Evolutionary conservation across 1,140 invertebrate species (phyloP).

Genomic region (Trichogramma pretiosum): DNA sequence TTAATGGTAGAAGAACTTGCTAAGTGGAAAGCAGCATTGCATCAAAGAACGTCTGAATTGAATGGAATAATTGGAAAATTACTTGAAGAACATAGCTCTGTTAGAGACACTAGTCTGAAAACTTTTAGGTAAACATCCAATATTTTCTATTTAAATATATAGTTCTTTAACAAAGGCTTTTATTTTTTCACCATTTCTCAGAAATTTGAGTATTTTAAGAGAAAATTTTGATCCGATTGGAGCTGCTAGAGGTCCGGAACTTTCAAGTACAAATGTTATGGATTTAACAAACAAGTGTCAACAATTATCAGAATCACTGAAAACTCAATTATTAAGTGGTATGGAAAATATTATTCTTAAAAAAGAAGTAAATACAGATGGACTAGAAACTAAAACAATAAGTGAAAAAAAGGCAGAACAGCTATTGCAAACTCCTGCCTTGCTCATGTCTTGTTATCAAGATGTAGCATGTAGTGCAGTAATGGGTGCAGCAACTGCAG

Average conservation of each 20-base stretch:
- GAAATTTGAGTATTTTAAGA: conserved; percentile 36
- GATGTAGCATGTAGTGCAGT: conserved; percentile 46
- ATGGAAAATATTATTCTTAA: conserved; percentile 31
- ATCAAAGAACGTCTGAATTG: conserved; percentile 65
- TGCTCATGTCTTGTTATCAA: conserved; percentile 38
- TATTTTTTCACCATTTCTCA: conserved; percentile 17
- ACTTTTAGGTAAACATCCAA: conserved; percentile 50
- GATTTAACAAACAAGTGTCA: conserved; percentile 43
- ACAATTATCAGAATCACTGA: conserved; percentile 44
- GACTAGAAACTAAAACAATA: conserved; percentile 40
- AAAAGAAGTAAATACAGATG: conserved; percentile 33
- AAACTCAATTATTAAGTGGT: conserved; percentile 44
- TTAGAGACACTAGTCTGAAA: conserved; percentile 60
- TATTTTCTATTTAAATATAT: background rate
- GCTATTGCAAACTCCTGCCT: conserved; percentile 38
- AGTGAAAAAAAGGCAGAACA: conserved; percentile 41
- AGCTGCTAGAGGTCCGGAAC: conserved; percentile 28
- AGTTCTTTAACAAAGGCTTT: background rate
- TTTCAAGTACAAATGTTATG: conserved; percentile 42
- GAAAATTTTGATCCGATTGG: conserved; percentile 42
- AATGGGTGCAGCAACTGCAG: conserved; percentile 44
- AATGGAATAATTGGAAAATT: conserved; percentile 65
- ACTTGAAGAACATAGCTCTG: conserved; percentile 62
- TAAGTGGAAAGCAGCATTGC: conserved; percentile 69
- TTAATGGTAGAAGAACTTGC: conserved; percentile 86